Evolutionary conservation across 2,797 vertebrate genomes (phyloP), one percentile per base, ranked within the genome.

Genomic region (Octomys mimax): DNA sequence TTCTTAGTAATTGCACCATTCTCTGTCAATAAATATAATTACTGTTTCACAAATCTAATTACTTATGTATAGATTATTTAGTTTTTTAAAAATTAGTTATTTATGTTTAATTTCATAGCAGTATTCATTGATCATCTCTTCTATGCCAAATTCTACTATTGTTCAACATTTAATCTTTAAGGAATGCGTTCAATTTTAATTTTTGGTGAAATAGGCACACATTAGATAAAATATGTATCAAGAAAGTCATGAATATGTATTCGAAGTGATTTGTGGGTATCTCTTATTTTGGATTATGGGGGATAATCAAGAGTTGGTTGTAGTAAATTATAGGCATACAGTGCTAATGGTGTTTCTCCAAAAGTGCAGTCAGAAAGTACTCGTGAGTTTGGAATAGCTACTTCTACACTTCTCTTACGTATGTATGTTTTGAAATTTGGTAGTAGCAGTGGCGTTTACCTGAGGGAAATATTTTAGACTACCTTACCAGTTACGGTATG

Each of bases 291-390:
- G 42, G 49, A 89, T 94, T 92, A 88, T 57, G 52, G 13, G 0
- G 19, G 14, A 84, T 92, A 96, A 97, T 97, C 97, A 97, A 87
- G 84, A 79, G 80, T 95, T 96, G 96, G 96, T 96, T 97, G n/a
- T 95, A 68, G 84, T 94, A 95, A 97, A 97, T 96, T 97, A 96
- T 68, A 96, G 70, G 42, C 6, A 13, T 75, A 52, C 39, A 73
- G 54, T 70, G 73, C 31, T 93, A 89, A 96, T 96, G 96, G 77
- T 87, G 91, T 33, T 91, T 87, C 39, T 95, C 68, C 14, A 16
- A 5, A 91, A 93, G 54, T 80, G 5, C 49, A 95, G 91, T 83
- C 79, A 92, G 36, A 89, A 97, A 89, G 31, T 52, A 83, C 5
- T 87, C 88, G 0, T 96, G 46, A 81, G 46, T 71, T 92, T 95